phyloP scores from a whole-genome alignment of 2,888 invertebrate genomes.

The Clitarchus hookeri region DNA sequence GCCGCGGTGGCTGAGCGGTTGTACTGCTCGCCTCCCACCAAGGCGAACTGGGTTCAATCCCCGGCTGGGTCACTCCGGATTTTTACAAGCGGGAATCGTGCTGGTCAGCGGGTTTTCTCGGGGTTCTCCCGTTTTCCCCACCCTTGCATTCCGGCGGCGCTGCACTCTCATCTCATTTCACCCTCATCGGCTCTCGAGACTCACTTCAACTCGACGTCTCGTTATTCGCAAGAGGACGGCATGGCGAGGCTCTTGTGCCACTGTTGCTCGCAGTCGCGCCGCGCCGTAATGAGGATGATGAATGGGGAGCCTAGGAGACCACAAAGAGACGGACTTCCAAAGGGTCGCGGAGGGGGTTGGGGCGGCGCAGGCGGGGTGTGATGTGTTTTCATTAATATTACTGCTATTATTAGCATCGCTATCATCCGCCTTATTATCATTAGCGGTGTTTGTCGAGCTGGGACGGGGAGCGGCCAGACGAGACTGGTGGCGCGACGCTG shows the following conservation, averaged over 20 bases:
- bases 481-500: not conserved
- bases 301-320: not conserved
- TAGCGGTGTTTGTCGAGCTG: not conserved
- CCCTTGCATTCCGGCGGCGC: no score
- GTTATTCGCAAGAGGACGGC: no score
- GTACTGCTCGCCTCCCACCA: no score
- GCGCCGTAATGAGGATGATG: not conserved
- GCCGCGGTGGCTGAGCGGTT: no score
- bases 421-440: conserved; percentile 16
- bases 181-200: no score
- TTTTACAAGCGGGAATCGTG: no score
- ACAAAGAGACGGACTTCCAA: not conserved
- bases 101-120: no score
- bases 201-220: no score
- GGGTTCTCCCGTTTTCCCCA: no score
- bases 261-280: not conserved
- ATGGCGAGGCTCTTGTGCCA: not conserved
- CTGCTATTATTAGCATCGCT: conserved; percentile 25
- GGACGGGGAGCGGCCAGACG: not conserved
- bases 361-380: not conserved
- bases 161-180: no score
- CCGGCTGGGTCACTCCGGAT: no score
- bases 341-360: not conserved
- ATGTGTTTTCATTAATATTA: conserved; percentile 23
- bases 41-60: no score